Conservation (phyloP, 2,888 invertebrate genomes). For the Alloplasta piceator region DNA sequence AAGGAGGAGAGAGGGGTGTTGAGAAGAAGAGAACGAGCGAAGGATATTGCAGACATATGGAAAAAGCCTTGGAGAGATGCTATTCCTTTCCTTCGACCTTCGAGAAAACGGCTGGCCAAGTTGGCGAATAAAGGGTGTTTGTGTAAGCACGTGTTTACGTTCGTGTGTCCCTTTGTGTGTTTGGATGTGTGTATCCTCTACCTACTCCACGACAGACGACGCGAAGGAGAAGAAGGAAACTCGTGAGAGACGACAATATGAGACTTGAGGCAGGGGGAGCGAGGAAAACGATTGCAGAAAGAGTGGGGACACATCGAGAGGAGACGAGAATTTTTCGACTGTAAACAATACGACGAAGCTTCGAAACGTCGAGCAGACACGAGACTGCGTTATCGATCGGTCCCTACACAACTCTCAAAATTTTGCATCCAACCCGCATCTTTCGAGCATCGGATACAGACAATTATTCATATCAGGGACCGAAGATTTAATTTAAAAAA, state of each 20-base stretch:
- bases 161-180: not conserved
- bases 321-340: constrained; percentile 57
- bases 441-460: no score
- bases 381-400: constrained; percentile 63
- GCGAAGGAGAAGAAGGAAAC: constrained; percentile 70
- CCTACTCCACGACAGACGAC: constrained; percentile 50
- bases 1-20: constrained; percentile 9
- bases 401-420: constrained; percentile 55
- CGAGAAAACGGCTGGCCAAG: constrained; percentile 51
- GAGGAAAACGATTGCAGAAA: constrained; percentile 70
- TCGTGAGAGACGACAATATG: constrained; percentile 50
- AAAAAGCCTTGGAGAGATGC: constrained; percentile 31
- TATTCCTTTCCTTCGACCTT: constrained; percentile 30
- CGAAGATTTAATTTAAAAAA: no score
- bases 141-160: constrained; percentile 34
- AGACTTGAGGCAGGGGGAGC: constrained; percentile 81
- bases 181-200: constrained; percentile 9
- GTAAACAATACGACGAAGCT: constrained; percentile 62
- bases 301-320: constrained; percentile 70
- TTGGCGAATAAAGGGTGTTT: constrained; percentile 50
- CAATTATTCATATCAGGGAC: no score
- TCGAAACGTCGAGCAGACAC: constrained; percentile 56
- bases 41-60: constrained; percentile 59
- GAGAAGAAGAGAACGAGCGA: constrained; percentile 9
- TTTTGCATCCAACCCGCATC: constrained; percentile 54